Conservation (phyloP, 2,797 vertebrate genomes). For the Chaunax sp. region DNA sequence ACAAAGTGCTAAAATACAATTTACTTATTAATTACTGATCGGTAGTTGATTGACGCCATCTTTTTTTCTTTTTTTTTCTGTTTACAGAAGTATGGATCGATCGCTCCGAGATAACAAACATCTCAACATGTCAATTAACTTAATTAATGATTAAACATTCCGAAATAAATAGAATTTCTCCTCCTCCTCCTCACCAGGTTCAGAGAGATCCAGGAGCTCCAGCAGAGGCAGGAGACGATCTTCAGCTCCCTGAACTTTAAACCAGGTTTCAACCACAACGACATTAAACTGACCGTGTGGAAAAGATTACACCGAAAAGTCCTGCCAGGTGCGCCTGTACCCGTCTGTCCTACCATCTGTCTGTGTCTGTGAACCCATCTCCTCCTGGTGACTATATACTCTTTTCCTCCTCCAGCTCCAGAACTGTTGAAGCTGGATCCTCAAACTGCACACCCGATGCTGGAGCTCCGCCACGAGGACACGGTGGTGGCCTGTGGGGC, state of each 20-base stretch:
- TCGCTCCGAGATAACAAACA: constrained; percentile 78
- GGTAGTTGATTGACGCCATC: no score
- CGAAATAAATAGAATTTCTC: neutral
- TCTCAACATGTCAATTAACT: neutral
- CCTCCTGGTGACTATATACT: no score
- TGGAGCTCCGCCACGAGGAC: constrained; percentile 83
- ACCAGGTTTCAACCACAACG: constrained; percentile 86
- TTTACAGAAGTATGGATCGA: constrained; percentile 84
- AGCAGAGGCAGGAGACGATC: constrained; percentile 68
- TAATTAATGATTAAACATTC: no score
- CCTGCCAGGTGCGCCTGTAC: constrained; percentile 80
- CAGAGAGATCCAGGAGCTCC: constrained; percentile 72
- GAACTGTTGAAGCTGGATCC: constrained; percentile 86
- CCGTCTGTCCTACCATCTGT: neutral
- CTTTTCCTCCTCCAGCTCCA: constrained; percentile 69
- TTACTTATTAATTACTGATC: no score
- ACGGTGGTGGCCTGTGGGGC: constrained; percentile 82
- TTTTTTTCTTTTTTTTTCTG: neutral
- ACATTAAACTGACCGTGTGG: constrained; percentile 89
- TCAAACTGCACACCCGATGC: constrained; percentile 84
- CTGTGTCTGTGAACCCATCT: neutral
- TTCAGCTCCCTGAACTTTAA: constrained; percentile 86
- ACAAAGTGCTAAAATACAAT: no score
- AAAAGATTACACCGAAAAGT: constrained; percentile 86
- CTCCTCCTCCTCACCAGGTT: constrained; percentile 47